Percentiles rank a stretch among this genome's conserved stretches.
Evolutionary conservation across 2,113 vertebrate species (phyloP).

Genomic region (Sander vitreus): DNA sequence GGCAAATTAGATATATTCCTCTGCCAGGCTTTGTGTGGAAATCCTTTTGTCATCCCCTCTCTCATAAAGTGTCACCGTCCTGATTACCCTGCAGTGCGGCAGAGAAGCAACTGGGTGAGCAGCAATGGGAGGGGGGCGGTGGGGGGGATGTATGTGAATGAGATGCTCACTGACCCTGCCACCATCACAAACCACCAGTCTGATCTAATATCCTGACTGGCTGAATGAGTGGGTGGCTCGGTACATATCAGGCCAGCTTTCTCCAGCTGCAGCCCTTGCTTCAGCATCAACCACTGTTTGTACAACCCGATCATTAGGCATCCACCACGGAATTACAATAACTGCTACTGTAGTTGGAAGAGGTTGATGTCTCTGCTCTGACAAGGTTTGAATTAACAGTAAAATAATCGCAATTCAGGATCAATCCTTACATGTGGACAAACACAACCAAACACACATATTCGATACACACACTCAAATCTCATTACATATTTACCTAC

Average conservation of each 20-base stretch:
- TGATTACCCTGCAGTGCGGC: slow-evolving; percentile 81
- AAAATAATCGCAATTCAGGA: slow-evolving; percentile 14
- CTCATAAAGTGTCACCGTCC: slow-evolving; percentile 81
- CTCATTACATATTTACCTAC: slow-evolving; percentile 41
- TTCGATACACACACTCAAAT: not conserved
- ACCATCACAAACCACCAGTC: slow-evolving; percentile 81
- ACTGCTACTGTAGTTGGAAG: slow-evolving; percentile 11
- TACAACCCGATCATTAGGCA: slow-evolving; percentile 26
- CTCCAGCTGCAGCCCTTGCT: slow-evolving; percentile 51
- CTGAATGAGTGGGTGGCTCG: slow-evolving; percentile 64
- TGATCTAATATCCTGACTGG: slow-evolving; percentile 81
- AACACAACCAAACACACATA: not conserved
- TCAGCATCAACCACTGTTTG: slow-evolving; percentile 46
- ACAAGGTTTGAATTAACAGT: slow-evolving; percentile 13
- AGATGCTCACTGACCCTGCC: slow-evolving; percentile 84
- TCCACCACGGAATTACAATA: slow-evolving; percentile 18
- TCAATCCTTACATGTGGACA: slow-evolving; percentile 11
- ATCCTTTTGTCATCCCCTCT: slow-evolving; percentile 79
- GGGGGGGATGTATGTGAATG: slow-evolving; percentile 48
- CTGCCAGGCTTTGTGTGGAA: slow-evolving; percentile 75
- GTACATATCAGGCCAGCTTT: slow-evolving; percentile 63
- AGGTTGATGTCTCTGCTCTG: slow-evolving; percentile 2
- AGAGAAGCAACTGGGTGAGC: slow-evolving; percentile 71
- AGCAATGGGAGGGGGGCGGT: slow-evolving; percentile 46
- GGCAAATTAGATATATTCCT: slow-evolving; percentile 74